Percentiles rank a stretch among this genome's conserved stretches.
Evolutionary conservation across 2,888 invertebrate genomes (phyloP).

Genomic region (Therioaphis trifolii): DNA sequence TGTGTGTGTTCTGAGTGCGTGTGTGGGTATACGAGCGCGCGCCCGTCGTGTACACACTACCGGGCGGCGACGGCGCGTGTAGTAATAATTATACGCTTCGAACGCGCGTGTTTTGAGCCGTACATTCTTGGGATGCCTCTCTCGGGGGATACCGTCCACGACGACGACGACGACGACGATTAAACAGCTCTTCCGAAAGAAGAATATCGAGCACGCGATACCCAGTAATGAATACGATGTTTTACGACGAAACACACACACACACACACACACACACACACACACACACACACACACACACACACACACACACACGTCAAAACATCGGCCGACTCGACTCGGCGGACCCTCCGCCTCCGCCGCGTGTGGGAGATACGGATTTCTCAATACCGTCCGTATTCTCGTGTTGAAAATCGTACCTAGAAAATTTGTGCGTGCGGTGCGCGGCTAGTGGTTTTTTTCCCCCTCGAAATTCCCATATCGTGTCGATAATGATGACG

Average conservation of each 20-base stretch:
- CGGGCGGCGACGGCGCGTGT: constrained; percentile 57
- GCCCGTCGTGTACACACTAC: not conserved
- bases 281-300: too few relatives aligned
- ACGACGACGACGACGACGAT: not conserved
- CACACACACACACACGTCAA: too few relatives aligned
- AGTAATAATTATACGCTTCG: constrained; percentile 53
- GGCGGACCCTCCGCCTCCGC: constrained; percentile 29
- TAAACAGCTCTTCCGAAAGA: not conserved
- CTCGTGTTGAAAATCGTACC: too few relatives aligned
- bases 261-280: too few relatives aligned
- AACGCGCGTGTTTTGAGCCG: constrained; percentile 38
- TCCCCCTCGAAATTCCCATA: constrained; percentile 43
- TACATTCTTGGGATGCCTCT: constrained; percentile 49
- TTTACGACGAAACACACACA: not conserved
- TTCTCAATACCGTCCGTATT: too few relatives aligned
- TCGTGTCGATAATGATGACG: constrained; percentile 59
- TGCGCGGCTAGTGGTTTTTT: not conserved
- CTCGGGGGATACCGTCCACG: not conserved
- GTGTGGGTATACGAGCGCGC: not conserved
- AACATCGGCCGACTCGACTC: too few relatives aligned
- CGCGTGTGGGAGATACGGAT: constrained; percentile 39
- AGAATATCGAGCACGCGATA: constrained; percentile 37
- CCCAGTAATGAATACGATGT: not conserved
- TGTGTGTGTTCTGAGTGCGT: too few relatives aligned
- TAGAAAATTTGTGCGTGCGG: not conserved